Evolutionary conservation across 1,140 invertebrate species (phyloP), one percentile per base, ranked within the genome.

Genomic region (Drosophila auraria): DNA sequence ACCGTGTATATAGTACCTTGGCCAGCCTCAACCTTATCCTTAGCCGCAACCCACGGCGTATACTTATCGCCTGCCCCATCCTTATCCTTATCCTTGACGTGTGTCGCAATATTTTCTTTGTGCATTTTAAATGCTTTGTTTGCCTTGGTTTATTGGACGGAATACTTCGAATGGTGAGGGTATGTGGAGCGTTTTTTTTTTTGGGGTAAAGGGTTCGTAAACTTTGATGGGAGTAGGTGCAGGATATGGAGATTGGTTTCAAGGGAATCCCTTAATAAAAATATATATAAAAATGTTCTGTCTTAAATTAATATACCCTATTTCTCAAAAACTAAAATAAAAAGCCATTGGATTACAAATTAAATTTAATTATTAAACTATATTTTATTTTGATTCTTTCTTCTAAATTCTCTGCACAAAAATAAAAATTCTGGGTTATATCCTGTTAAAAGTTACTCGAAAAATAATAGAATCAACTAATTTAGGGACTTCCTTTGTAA

Each of bases 111-210:
- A 84, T 87, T 87, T 84, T 83, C 72, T 68, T 74, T 84, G 65
- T 84, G 83, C 72, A 87, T 87, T 87, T 87, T 72, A 89, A 84
- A 87, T 89, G 65, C 38, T 70, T 86, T 83, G 80, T 87, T 63
- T 86, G 69, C 50, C 54, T 69, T 78, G 47, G 68, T 47, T 86
- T 61, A 83, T 87, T 81, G 82, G 63, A 68, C 57, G 70, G 60
- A 51, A 51, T 81, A 61, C 69, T 44, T 80, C 72, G 56, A 49
- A 61, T 49, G 30, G 27, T 17, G 4, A 30, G 51, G n/a, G 53
- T 11, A 49, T 23, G n/a, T 20, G 27, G 7, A 14, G 11, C 11
- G n/a, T 3, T 54, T 23, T 33, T 38, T 27, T 38, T 60, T 68
- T 23, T 17, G 27, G 27, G 4, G 38, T 27, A 71, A 54, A 68